These are phyloP conservation scores for Clitarchus hookeri DNA, from an alignment of 2,888 invertebrate genomes.

Conservation along the genomic window DNA sequence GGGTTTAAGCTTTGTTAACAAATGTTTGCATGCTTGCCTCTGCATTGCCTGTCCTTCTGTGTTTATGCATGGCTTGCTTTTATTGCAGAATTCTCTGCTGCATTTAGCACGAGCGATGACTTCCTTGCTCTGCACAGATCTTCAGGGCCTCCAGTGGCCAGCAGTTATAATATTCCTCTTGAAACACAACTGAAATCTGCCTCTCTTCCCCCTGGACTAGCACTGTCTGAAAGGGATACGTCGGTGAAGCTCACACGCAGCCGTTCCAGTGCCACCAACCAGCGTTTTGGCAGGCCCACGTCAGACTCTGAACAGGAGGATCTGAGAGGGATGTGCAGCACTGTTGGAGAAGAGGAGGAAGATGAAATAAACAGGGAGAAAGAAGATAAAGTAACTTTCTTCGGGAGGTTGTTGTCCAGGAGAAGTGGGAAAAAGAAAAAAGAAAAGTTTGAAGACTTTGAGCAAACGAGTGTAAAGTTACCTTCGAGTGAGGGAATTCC, in stretches of 20 bases:
- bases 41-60: slow-evolving; percentile 1
- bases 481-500: slow-evolving; percentile 50
- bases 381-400: slow-evolving; percentile 60
- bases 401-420: slow-evolving; percentile 69
- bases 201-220: slow-evolving; percentile 66
- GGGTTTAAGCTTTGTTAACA: not conserved
- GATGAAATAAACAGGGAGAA: slow-evolving; percentile 50
- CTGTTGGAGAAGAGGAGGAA: slow-evolving; percentile 45
- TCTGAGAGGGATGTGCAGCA: slow-evolving; percentile 34
- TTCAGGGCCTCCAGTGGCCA: slow-evolving; percentile 27
- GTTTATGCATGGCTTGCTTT: slow-evolving; percentile 37
- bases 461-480: slow-evolving; percentile 19
- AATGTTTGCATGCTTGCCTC: slow-evolving; percentile 14
- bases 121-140: slow-evolving; percentile 24
- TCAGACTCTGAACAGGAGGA: slow-evolving; percentile 26
- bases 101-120: slow-evolving; percentile 29
- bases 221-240: slow-evolving; percentile 57
- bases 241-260: slow-evolving; percentile 58
- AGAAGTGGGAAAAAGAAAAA: slow-evolving; percentile 71
- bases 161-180: slow-evolving; percentile 50
- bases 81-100: slow-evolving; percentile 35
- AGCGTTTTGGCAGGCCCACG: slow-evolving; percentile 26
- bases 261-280: slow-evolving; percentile 55
- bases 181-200: slow-evolving; percentile 67
- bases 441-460: slow-evolving; percentile 48